These are phyloP conservation scores for Drosophila azteca DNA, from an alignment of 1,140 invertebrate genomes.

Conservation along the genomic window DNA sequence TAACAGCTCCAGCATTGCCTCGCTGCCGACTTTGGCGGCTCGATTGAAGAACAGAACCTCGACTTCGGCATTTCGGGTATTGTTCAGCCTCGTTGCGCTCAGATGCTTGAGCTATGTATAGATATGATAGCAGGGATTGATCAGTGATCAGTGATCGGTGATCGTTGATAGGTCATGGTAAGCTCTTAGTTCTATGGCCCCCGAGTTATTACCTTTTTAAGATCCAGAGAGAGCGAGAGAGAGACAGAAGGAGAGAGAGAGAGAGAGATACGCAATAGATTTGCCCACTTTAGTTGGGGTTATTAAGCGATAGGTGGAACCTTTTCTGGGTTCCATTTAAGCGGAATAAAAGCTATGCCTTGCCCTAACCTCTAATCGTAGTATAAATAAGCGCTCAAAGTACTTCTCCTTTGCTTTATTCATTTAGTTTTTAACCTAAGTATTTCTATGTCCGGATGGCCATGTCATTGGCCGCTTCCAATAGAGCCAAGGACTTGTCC, in stretches of 20 bases:
- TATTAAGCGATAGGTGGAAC: conserved; percentile 21
- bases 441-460: conserved; percentile 38
- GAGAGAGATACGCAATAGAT: neutral
- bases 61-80: conserved; percentile 87
- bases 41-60: conserved; percentile 90
- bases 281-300: neutral
- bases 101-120: conserved; percentile 55
- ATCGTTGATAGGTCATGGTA: too few relatives aligned
- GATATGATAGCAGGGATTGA: conserved; percentile 4
- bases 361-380: neutral
- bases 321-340: too few relatives aligned
- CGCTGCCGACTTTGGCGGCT: conserved; percentile 94
- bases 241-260: neutral
- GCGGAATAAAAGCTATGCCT: neutral
- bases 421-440: neutral
- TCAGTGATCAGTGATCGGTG: neutral
- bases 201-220: neutral
- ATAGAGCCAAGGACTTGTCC: conserved; percentile 50
- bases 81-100: conserved; percentile 87
- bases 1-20: conserved; percentile 93
- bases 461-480: conserved; percentile 42
- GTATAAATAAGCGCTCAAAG: neutral
- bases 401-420: conserved; percentile 16
- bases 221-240: neutral
- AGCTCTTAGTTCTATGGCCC: neutral